phyloP scores from a whole-genome alignment of 2,888 invertebrate genomes.

The Pristionchus maxplancki region DNA sequence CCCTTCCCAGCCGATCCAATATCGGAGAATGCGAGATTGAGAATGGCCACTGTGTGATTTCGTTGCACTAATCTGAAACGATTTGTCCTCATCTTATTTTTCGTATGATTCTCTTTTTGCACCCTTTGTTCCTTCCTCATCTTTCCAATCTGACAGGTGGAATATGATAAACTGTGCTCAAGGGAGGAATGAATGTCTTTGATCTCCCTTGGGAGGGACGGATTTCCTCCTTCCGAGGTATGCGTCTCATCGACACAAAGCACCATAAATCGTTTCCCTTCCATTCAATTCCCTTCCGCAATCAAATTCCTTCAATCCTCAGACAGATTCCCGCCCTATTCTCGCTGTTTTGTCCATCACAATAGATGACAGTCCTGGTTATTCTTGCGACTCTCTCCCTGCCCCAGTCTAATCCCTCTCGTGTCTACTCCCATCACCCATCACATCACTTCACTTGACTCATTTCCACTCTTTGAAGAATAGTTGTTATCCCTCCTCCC shows the following conservation, averaged over 20 bases:
- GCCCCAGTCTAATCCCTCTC: no score
- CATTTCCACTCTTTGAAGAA: slow-evolving; percentile 22
- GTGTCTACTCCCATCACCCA: not conserved
- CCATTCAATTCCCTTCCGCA: not conserved
- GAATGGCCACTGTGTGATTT: slow-evolving; percentile 63
- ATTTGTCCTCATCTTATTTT: no score
- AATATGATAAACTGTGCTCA: not conserved
- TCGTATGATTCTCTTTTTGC: slow-evolving; percentile 3
- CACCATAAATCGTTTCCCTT: slow-evolving; percentile 25
- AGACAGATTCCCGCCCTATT: not conserved
- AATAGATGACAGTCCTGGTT: not conserved
- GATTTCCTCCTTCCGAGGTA: slow-evolving; percentile 14
- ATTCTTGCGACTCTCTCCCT: not conserved
- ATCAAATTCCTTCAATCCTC: not conserved
- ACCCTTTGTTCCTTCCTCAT: not conserved
- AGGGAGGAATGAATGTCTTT: slow-evolving; percentile 17
- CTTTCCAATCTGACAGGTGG: slow-evolving; percentile 33
- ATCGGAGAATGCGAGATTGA: slow-evolving; percentile 55
- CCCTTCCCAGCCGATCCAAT: slow-evolving; percentile 7
- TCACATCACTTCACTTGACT: not conserved
- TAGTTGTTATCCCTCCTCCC: slow-evolving; percentile 22
- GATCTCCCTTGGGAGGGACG: not conserved
- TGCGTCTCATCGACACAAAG: slow-evolving; percentile 7
- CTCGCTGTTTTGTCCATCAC: not conserved
- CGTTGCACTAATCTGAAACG: slow-evolving; percentile 57